Conservation (phyloP, 2,797 vertebrate genomes). For the Darevskia nairensis region DNA sequence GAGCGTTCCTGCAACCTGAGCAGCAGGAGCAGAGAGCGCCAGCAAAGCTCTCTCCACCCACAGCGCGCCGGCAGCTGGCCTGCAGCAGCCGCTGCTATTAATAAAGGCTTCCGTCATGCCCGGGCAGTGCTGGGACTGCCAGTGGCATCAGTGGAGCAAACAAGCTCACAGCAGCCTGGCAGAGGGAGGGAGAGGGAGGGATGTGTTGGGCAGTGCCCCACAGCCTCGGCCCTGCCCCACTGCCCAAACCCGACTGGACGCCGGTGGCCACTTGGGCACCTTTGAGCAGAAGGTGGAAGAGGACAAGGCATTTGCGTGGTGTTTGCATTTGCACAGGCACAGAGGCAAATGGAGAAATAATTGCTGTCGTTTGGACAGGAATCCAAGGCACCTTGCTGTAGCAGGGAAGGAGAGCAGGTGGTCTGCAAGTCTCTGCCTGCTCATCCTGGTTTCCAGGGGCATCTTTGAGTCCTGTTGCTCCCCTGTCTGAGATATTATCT, state of each 20-base stretch:
- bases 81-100: conserved; percentile 31
- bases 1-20: background rate
- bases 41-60: background rate
- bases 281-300: background rate
- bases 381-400: background rate
- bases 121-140: conserved; percentile 9
- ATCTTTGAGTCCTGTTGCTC: too few relatives aligned
- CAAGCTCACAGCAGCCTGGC: background rate
- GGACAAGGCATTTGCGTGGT: background rate
- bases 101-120: conserved; percentile 37
- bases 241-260: background rate
- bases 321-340: background rate
- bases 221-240: too few relatives aligned
- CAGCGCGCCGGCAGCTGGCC: background rate
- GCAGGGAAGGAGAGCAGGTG: too few relatives aligned
- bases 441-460: background rate
- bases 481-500: background rate
- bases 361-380: background rate
- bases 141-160: conserved; percentile 1
- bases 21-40: background rate
- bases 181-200: background rate
- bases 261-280: background rate
- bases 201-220: background rate
- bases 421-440: background rate
- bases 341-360: background rate